phyloP scores from a whole-genome alignment of 2,797 vertebrate genomes.

The Gila robusta region DNA sequence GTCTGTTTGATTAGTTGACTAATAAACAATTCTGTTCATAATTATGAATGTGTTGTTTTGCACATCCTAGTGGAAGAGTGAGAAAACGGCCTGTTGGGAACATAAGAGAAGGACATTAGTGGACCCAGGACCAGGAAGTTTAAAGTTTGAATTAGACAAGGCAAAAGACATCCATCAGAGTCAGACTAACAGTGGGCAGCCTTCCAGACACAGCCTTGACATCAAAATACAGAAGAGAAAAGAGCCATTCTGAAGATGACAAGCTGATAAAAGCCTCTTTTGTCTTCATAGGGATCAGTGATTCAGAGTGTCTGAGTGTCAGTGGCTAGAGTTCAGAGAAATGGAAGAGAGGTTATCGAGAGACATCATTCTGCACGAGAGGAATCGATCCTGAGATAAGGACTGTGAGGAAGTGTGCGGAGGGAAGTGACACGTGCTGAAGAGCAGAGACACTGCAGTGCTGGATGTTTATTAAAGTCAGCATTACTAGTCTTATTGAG shows the following conservation, averaged over 20 bases:
- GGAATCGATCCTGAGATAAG: constrained; percentile 52
- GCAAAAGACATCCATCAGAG: background rate
- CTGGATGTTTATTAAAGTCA: background rate
- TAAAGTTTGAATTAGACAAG: background rate
- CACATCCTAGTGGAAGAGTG: background rate
- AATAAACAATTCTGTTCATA: background rate
- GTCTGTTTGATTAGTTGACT: too few relatives aligned
- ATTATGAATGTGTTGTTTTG: background rate
- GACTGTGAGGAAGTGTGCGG: constrained; percentile 28
- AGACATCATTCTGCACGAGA: constrained; percentile 25
- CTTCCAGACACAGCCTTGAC: constrained; percentile 44
- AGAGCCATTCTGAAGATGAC: constrained; percentile 22
- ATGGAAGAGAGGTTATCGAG: background rate
- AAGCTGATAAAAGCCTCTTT: constrained; percentile 46
- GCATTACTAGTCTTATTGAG: background rate
- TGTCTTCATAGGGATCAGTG: constrained; percentile 51
- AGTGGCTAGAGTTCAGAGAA: constrained; percentile 20
- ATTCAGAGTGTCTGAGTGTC: constrained; percentile 24
- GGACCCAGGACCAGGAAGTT: background rate
- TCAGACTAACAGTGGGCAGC: background rate
- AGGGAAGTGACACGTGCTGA: background rate
- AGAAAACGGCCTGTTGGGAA: background rate
- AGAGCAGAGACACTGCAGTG: background rate
- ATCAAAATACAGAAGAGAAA: constrained; percentile 46
- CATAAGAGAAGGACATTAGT: background rate